A percentile compares a stretch with the other conserved stretches of the same genome.
These are phyloP conservation scores for Cinclus cinclus DNA, from an alignment of 2,113 vertebrate species.

Conservation along the genomic window DNA sequence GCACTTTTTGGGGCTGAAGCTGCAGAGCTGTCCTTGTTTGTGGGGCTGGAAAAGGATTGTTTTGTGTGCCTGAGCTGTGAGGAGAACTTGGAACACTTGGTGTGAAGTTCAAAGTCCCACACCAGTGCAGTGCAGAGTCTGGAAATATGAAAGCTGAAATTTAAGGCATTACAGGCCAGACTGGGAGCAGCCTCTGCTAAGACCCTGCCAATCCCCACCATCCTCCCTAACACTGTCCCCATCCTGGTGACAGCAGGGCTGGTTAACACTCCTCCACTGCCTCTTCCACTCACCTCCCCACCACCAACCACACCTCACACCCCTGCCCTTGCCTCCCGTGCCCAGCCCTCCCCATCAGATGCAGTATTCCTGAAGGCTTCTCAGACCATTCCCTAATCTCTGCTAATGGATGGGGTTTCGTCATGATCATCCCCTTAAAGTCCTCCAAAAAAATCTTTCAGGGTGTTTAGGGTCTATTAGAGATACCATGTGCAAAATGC, in stretches of 20 bases:
- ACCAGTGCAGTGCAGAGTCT: too few relatives aligned
- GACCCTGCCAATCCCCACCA: neutral
- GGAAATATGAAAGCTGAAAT: neutral
- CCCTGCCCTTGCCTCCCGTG: neutral
- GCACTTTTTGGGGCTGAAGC: too few relatives aligned
- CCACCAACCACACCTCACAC: neutral
- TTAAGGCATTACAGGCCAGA: neutral
- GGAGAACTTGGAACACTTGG: too few relatives aligned
- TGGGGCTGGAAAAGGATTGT: too few relatives aligned
- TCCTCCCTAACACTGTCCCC: neutral
- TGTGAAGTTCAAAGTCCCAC: too few relatives aligned
- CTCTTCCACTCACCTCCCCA: neutral
- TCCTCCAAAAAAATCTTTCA: constrained; percentile 40
- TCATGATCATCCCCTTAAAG: constrained; percentile 41
- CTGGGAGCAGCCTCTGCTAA: neutral
- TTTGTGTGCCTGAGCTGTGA: too few relatives aligned
- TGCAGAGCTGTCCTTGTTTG: too few relatives aligned
- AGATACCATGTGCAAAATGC: neutral
- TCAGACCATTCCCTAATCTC: constrained; percentile 18
- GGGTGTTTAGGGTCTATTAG: neutral
- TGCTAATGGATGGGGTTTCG: constrained; percentile 42
- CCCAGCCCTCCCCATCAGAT: constrained; percentile 10
- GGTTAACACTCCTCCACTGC: neutral
- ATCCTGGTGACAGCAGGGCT: neutral
- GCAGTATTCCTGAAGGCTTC: neutral